A percentile compares a stretch with the other conserved stretches of the same genome.
Evolutionary conservation across 2,888 invertebrate genomes (phyloP).

Genomic region (Tetheella fluctuosa): DNA sequence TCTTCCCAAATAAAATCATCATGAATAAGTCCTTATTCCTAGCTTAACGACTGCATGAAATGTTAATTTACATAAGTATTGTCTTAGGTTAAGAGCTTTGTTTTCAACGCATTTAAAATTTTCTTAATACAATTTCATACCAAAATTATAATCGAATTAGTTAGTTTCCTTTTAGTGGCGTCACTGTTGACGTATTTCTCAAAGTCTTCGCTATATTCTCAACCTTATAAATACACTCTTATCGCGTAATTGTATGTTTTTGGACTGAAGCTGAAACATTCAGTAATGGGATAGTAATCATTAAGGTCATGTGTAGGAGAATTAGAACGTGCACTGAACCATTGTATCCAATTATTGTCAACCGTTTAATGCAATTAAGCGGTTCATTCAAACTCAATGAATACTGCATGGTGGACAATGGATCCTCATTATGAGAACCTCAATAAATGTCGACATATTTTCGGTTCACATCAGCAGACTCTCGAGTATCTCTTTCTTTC

Average conservation of each 20-base stretch:
- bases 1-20: too few species aligned
- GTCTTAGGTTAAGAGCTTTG: too few species aligned
- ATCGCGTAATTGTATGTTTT: conserved; percentile 1
- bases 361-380: background rate
- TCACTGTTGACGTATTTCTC: background rate
- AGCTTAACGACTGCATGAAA: too few species aligned
- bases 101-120: too few species aligned
- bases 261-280: background rate
- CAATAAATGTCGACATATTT: background rate
- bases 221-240: background rate
- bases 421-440: background rate
- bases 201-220: too few species aligned
- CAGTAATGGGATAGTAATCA: background rate
- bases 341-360: background rate
- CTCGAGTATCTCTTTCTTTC: background rate
- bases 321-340: background rate
- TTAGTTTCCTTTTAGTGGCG: background rate
- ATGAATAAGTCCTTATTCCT: too few species aligned
- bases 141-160: background rate
- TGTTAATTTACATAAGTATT: too few species aligned
- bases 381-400: conserved; percentile 1
- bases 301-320: background rate
- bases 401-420: background rate
- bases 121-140: too few species aligned
- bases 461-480: background rate